phyloP scores from a whole-genome alignment of 2,113 vertebrate genomes.

The Emydura subglobosa region DNA sequence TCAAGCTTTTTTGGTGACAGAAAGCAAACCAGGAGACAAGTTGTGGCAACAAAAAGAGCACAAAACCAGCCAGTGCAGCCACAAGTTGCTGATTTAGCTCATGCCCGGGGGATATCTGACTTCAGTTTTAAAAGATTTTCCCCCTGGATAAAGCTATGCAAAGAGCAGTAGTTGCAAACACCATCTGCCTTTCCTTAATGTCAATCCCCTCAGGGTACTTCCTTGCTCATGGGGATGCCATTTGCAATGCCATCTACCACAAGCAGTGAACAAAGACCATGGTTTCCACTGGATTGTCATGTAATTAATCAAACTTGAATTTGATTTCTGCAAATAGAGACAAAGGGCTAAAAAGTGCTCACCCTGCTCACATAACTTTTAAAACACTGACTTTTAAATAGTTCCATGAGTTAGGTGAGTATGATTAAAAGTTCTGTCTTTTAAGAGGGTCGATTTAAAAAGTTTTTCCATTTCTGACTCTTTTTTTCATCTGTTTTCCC shows the following conservation, averaged over 20 bases:
- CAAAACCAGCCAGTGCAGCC: background rate
- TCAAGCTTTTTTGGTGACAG: background rate
- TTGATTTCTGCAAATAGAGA: rapidly evolving
- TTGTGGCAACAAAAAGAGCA: background rate
- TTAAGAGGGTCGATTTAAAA: background rate
- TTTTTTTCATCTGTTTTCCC: background rate
- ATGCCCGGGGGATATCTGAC: background rate
- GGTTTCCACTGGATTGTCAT: background rate
- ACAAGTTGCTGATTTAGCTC: background rate
- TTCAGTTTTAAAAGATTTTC: background rate
- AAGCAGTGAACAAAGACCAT: background rate
- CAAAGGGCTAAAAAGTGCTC: background rate
- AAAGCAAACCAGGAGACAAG: background rate
- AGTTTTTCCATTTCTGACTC: background rate
- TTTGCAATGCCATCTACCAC: background rate
- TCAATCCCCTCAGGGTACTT: background rate
- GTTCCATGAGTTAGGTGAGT: background rate
- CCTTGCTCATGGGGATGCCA: background rate
- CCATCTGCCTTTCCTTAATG: background rate
- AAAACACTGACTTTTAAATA: background rate
- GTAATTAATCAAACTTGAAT: background rate
- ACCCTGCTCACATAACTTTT: background rate
- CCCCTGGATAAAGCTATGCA: background rate
- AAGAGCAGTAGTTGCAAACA: background rate
- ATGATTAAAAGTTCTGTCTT: background rate